A percentile compares a stretch with the other conserved stretches of the same genome.
Conservation (phyloP, 2,888 invertebrate genomes). For the Nysson spinosus region DNA sequence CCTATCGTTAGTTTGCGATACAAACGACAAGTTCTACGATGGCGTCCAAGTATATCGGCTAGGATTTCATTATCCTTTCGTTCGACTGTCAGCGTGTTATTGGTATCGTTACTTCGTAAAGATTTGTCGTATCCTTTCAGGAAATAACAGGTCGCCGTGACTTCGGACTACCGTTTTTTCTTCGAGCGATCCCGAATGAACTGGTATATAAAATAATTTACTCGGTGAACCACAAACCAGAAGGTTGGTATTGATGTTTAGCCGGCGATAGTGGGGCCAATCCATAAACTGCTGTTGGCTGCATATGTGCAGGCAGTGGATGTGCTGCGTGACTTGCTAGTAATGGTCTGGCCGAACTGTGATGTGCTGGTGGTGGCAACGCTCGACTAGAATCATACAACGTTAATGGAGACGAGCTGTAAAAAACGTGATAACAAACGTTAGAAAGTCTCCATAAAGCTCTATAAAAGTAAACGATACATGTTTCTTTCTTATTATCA, state of each 20-base stretch:
- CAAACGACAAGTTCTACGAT: no score
- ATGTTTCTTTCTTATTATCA: slow-evolving; percentile 23
- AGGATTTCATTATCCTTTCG: slow-evolving; percentile 15
- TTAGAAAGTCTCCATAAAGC: slow-evolving; percentile 63
- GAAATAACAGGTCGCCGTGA: no score
- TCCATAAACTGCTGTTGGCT: slow-evolving; percentile 82
- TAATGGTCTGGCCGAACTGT: slow-evolving; percentile 85
- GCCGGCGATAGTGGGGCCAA: slow-evolving; percentile 85
- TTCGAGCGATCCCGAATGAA: slow-evolving; percentile 12
- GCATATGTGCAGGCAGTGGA: slow-evolving; percentile 90
- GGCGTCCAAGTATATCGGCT: no score
- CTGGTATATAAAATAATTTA: slow-evolving; percentile 72
- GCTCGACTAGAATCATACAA: slow-evolving; percentile 80
- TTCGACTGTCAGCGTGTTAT: slow-evolving; percentile 2
- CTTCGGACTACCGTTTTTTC: no score
- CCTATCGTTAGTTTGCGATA: not conserved
- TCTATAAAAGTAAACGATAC: slow-evolving; percentile 49
- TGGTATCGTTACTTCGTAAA: not conserved
- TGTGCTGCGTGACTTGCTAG: slow-evolving; percentile 84
- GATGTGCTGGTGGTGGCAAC: slow-evolving; percentile 90
- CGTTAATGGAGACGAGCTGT: slow-evolving; percentile 76
- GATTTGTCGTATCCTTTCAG: no score
- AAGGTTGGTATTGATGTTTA: slow-evolving; percentile 84
- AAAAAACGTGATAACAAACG: slow-evolving; percentile 69
- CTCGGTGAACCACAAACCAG: slow-evolving; percentile 88